These are phyloP conservation scores for Limanda limanda DNA, from an alignment of 2,113 vertebrate species.

Conservation along the genomic window DNA sequence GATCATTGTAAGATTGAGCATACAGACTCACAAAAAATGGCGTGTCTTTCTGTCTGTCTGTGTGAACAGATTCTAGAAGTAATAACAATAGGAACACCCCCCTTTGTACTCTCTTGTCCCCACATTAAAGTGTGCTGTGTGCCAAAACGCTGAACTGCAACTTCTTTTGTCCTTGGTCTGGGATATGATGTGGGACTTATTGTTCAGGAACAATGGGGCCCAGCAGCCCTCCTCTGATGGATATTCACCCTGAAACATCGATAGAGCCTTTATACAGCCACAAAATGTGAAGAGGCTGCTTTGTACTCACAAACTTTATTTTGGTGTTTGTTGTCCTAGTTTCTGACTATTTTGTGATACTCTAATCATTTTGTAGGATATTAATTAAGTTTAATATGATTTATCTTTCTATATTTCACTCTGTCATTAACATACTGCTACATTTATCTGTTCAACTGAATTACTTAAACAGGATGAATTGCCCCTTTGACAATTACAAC, in stretches of 20 bases:
- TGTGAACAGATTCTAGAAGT: conserved; percentile 43
- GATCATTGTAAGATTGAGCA: not conserved
- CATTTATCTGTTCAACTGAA: too few species aligned
- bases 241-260: conserved; percentile 28
- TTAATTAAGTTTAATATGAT: too few species aligned
- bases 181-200: conserved; percentile 57
- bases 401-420: too few species aligned
- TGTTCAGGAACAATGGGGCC: conserved; percentile 56
- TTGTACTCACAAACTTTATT: not conserved
- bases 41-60: not conserved
- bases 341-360: not conserved
- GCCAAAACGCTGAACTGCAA: conserved; percentile 63
- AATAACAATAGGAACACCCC: conserved; percentile 47
- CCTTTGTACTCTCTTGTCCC: conserved; percentile 28
- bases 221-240: conserved; percentile 21
- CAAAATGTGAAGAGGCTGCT: conserved; percentile 14
- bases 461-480: not conserved
- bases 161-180: conserved; percentile 64
- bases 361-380: not conserved
- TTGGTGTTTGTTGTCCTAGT: not conserved
- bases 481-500: not conserved
- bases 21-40: not conserved
- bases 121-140: conserved; percentile 49
- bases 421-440: not conserved
- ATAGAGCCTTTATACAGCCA: conserved; percentile 18